phyloP scores from a whole-genome alignment of 2,888 invertebrate species.

The Xanthorhoe spadicearia region DNA sequence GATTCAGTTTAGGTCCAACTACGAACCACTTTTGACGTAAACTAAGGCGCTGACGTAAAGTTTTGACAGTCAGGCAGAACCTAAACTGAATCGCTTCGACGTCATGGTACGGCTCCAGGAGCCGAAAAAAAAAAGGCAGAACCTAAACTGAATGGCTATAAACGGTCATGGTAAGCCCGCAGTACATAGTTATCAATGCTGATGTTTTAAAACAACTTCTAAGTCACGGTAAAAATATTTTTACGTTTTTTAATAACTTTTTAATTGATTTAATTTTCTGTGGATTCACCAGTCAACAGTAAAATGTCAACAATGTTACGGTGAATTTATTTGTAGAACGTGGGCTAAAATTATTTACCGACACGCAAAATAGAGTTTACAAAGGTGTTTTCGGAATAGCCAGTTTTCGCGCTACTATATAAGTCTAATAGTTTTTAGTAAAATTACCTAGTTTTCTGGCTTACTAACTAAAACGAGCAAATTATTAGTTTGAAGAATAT shows the following conservation, averaged over 20 bases:
- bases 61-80: no score
- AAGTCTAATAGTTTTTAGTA: conserved; percentile 2
- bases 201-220: background rate
- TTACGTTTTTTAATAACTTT: background rate
- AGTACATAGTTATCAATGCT: background rate
- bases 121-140: no score
- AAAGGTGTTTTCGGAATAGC: conserved; percentile 22
- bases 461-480: background rate
- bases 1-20: no score
- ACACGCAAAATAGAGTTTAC: conserved; percentile 29
- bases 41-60: no score
- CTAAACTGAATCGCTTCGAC: no score
- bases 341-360: conserved; percentile 47
- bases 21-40: no score
- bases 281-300: background rate
- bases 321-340: background rate
- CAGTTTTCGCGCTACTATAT: conserved; percentile 5
- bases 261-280: background rate
- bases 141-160: no score
- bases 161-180: no score
- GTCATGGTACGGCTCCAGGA: no score
- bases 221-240: background rate
- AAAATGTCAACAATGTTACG: background rate
- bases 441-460: conserved; percentile 2
- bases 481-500: background rate